phyloP scores from a whole-genome alignment of 2,113 vertebrate genomes.

The Haemorhous mexicanus region DNA sequence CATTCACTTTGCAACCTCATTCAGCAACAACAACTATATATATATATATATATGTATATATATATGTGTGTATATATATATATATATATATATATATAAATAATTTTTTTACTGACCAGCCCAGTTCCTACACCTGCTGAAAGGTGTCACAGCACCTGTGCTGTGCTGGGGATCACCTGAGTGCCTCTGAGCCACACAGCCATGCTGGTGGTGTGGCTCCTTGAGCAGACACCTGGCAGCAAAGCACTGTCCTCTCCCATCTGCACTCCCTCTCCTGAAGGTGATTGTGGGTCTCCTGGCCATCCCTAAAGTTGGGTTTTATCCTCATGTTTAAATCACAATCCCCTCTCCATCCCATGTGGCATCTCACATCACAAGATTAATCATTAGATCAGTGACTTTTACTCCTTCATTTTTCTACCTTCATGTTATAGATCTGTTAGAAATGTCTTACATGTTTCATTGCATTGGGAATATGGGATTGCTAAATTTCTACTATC shows the following conservation, averaged over 20 bases:
- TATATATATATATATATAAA: too few species aligned
- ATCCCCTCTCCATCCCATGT: neutral
- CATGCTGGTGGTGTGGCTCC: fast-evolving
- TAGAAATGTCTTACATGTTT: neutral
- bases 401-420: neutral
- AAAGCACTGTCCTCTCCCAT: neutral
- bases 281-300: neutral
- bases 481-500: neutral
- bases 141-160: neutral
- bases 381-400: neutral
- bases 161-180: neutral
- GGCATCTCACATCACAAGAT: neutral
- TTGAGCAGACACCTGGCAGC: neutral
- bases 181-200: neutral
- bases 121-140: neutral
- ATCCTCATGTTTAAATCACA: neutral
- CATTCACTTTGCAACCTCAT: neutral
- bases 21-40: neutral
- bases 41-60: too few species aligned
- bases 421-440: neutral
- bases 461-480: neutral
- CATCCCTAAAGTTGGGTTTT: fast-evolving
- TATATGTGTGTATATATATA: too few species aligned
- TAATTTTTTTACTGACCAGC: neutral
- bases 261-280: neutral